Conservation (phyloP, 2,113 vertebrate species). For the Mormyrus iriodes region DNA sequence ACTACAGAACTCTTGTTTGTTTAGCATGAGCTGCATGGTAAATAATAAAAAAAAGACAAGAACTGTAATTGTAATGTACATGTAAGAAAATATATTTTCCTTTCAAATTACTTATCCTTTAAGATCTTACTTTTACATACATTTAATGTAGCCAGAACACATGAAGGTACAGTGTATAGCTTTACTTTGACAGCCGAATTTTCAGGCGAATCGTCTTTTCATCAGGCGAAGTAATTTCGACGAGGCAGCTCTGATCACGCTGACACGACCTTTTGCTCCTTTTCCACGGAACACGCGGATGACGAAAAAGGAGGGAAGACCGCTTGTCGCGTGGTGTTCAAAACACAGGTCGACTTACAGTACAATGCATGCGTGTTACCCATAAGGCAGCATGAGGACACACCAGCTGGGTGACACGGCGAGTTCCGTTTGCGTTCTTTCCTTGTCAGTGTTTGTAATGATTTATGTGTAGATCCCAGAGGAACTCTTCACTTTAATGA, state of each 20-base stretch:
- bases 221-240: slow-evolving; percentile 56
- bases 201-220: slow-evolving; percentile 59
- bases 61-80: slow-evolving; percentile 66
- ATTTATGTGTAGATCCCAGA: slow-evolving; percentile 66
- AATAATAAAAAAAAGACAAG: slow-evolving; percentile 51
- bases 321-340: slow-evolving; percentile 34
- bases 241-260: slow-evolving; percentile 75
- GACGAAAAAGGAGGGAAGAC: slow-evolving; percentile 21
- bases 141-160: slow-evolving; percentile 72
- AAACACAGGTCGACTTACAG: slow-evolving; percentile 34
- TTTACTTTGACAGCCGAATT: slow-evolving; percentile 53
- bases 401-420: slow-evolving; percentile 50
- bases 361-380: slow-evolving; percentile 75
- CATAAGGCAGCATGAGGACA: slow-evolving; percentile 53
- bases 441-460: slow-evolving; percentile 65
- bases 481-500: slow-evolving; percentile 61
- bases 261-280: slow-evolving; percentile 59
- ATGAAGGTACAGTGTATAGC: slow-evolving; percentile 56
- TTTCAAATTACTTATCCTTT: slow-evolving; percentile 57
- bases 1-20: slow-evolving; percentile 66
- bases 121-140: slow-evolving; percentile 73
- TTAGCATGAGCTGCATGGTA: slow-evolving; percentile 84
- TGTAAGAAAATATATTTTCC: slow-evolving; percentile 67
- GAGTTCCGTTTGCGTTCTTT: slow-evolving; percentile 54
- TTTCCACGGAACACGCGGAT: slow-evolving; percentile 13